phyloP scores from a whole-genome alignment of 2,113 vertebrate genomes.

The Castor canadensis region DNA sequence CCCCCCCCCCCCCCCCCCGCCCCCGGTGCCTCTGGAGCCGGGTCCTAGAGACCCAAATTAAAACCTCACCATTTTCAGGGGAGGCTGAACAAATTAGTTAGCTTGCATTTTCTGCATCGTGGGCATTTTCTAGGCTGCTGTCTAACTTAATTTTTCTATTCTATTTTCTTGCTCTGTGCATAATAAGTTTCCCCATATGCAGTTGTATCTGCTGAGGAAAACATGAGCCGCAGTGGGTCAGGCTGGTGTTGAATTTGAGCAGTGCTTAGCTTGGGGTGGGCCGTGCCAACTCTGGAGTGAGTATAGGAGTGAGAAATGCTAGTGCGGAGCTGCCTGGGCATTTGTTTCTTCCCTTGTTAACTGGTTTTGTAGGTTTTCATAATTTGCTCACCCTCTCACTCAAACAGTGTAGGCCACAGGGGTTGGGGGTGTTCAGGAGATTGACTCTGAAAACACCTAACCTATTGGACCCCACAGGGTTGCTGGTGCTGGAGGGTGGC shows the following conservation, averaged over 20 bases:
- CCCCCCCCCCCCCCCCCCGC: too few species aligned
- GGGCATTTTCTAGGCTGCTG: conserved; percentile 27
- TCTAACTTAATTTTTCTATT: conserved; percentile 54
- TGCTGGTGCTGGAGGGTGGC: accelerated
- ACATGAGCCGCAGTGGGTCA: accelerated
- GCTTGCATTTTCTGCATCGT: neutral
- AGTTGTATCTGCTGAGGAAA: neutral
- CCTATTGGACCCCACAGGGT: accelerated
- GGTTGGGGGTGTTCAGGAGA: accelerated
- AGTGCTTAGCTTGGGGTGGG: accelerated
- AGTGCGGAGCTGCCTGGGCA: accelerated
- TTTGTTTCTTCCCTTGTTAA: accelerated
- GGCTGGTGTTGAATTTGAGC: accelerated
- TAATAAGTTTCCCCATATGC: neutral
- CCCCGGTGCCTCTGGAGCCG: neutral
- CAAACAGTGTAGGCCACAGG: accelerated
- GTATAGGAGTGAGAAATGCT: accelerated
- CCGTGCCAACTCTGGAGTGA: accelerated
- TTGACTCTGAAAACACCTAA: accelerated
- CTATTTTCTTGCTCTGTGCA: conserved; percentile 30
- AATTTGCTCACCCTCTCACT: neutral
- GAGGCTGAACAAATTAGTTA: neutral
- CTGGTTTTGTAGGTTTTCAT: neutral
- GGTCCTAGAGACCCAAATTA: conserved; percentile 40
- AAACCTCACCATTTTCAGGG: neutral